Evolutionary conservation across 2,888 invertebrate genomes (phyloP), one percentile per base, ranked within the genome.

Genomic region (Epirrita christyi): DNA sequence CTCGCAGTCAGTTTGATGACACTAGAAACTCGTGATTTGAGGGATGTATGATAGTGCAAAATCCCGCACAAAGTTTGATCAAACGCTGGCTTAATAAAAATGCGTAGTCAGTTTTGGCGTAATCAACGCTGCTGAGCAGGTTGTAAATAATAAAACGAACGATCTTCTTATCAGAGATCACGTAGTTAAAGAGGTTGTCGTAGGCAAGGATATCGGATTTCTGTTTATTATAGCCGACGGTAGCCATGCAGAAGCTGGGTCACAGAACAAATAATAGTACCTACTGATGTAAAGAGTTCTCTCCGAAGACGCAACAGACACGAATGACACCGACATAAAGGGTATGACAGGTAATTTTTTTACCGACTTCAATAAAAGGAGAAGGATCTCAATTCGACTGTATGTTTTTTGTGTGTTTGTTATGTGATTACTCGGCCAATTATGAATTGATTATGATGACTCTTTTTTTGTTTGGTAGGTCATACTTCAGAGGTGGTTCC

Each of bases 111-210:
- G 76, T 85, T 86, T 86, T 82, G 83, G 85, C 81, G 78, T 76
- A 80, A 78, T 70, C 65, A 75, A 76, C 68, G 64, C 63, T 69
- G 63, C 56, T 66, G 68, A 64, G 66, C 73, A 66, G 78, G 80
- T 76, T 80, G 80, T 89, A 90, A 88, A 90, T 89, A 88, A 87
- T 85, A 85, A 75, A 76, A 68, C 69, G 75, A 83, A 85, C 75
- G 85, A 83, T 80, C 71, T 49, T 70, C 70, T 84, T 88, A 89
- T 89, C 89, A 66, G 62, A 65, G 78, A 90, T 90, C 88, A 83
- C 71, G 82, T 76, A 77, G 79, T 79, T 83, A 83, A 86, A 83
- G 45, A 80, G 78, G 77, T 72, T 79, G 80, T 80, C 76, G 80
- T 76, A 76, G 76, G 75, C 79, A 76, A 76, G 72, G 73, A 78